A percentile compares a stretch with the other conserved stretches of the same genome.
phyloP scores from a whole-genome alignment of 2,113 vertebrate species.

The Heptranchias perlo region DNA sequence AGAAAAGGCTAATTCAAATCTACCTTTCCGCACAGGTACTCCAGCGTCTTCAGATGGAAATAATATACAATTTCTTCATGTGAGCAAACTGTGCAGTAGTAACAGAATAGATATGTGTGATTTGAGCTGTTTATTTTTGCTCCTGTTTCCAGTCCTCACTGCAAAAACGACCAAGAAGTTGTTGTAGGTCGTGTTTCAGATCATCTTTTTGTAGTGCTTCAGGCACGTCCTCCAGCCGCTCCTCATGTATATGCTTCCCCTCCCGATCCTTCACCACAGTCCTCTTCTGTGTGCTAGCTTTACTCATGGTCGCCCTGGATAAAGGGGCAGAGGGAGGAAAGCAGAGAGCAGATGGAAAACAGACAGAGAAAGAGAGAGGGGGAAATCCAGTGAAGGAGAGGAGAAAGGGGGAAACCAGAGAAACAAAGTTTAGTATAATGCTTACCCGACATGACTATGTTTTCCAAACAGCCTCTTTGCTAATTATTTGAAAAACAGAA shows the following conservation, averaged over 20 bases:
- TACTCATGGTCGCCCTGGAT: slow-evolving; percentile 79
- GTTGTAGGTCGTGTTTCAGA: slow-evolving; percentile 81
- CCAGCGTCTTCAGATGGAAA: slow-evolving; percentile 47
- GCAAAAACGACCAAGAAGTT: slow-evolving; percentile 79
- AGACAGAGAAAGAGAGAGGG: slow-evolving; percentile 30
- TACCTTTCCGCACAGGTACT: slow-evolving; percentile 41
- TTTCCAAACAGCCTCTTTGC: not conserved
- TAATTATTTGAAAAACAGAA: not conserved
- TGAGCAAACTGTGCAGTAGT: slow-evolving; percentile 39
- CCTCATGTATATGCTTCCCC: slow-evolving; percentile 72
- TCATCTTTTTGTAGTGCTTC: slow-evolving; percentile 69
- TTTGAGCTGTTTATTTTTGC: slow-evolving; percentile 54
- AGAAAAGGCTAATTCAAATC: slow-evolving; percentile 39
- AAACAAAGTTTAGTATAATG: not conserved
- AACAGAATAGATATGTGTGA: slow-evolving; percentile 43
- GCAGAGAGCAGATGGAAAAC: not conserved
- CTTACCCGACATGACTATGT: not conserved
- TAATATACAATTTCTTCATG: not conserved
- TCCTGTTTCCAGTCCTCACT: slow-evolving; percentile 57
- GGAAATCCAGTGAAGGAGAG: not conserved
- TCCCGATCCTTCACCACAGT: slow-evolving; percentile 83
- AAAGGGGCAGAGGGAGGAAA: slow-evolving; percentile 7
- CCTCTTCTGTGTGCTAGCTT: slow-evolving; percentile 80
- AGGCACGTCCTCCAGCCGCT: slow-evolving; percentile 76
- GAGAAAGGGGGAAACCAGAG: not conserved